phyloP scores from a whole-genome alignment of 2,797 vertebrate species.

The Echeneis naucrates region DNA sequence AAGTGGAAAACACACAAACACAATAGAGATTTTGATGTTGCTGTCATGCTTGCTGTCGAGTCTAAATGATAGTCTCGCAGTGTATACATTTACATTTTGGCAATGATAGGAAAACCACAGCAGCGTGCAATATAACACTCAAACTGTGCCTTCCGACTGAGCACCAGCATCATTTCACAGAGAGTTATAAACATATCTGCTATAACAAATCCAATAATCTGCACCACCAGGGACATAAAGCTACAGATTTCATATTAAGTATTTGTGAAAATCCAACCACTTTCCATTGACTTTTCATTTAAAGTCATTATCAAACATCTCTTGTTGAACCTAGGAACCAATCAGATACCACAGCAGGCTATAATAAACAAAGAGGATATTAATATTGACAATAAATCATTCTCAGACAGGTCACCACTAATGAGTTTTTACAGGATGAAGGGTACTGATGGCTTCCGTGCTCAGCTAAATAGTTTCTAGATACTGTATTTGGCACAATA shows the following conservation, averaged over 20 bases:
- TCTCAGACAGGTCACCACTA: constrained; percentile 70
- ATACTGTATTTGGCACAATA: constrained; percentile 43
- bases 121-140: constrained; percentile 44
- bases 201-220: constrained; percentile 69
- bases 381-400: constrained; percentile 76
- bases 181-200: constrained; percentile 63
- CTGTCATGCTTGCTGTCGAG: constrained; percentile 42
- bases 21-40: constrained; percentile 54
- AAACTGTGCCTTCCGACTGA: constrained; percentile 48
- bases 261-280: constrained; percentile 53
- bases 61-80: constrained; percentile 41
- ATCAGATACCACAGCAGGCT: constrained; percentile 60
- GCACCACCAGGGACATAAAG: constrained; percentile 59
- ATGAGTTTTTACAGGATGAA: constrained; percentile 72
- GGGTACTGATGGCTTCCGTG: constrained; percentile 57
- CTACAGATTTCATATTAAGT: constrained; percentile 64
- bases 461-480: constrained; percentile 51
- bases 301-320: constrained; percentile 69
- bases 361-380: constrained; percentile 74
- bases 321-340: constrained; percentile 60
- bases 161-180: constrained; percentile 49
- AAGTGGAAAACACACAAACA: constrained; percentile 55
- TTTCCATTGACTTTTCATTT: constrained; percentile 70
- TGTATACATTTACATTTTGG: constrained; percentile 65
- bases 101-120: constrained; percentile 53